phyloP scores from a whole-genome alignment of 1,140 invertebrate genomes.

The Oreohelix idahoensis region DNA sequence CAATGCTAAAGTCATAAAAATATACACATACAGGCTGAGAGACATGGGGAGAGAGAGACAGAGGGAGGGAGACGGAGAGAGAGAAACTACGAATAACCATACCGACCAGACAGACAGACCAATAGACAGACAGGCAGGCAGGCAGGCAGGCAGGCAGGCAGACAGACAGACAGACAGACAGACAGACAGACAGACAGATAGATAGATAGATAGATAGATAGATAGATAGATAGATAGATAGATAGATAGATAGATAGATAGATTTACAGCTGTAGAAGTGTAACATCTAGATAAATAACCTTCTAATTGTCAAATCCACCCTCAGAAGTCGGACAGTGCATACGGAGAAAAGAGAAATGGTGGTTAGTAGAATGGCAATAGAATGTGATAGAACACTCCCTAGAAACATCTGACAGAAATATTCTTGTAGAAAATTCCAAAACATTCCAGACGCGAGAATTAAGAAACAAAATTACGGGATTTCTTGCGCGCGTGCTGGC shows the following conservation, averaged over 20 bases:
- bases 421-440: constrained; percentile 30
- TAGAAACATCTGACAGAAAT: neutral
- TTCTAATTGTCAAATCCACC: too few relatives aligned
- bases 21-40: constrained; percentile 3
- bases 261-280: too few relatives aligned
- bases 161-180: neutral
- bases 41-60: neutral
- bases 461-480: neutral
- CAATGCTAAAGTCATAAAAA: too few relatives aligned
- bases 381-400: neutral
- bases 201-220: too few relatives aligned
- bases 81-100: too few relatives aligned
- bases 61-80: constrained; percentile 2
- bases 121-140: neutral
- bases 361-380: neutral
- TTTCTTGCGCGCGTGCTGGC: neutral
- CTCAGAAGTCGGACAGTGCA: neutral
- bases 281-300: too few relatives aligned
- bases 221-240: too few relatives aligned
- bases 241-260: too few relatives aligned
- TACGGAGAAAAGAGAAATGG: neutral
- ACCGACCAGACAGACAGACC: neutral
- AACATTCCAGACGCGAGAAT: constrained; percentile 25
- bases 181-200: neutral
- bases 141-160: neutral